phyloP scores from a whole-genome alignment of 1,140 invertebrate species.

The Tenebrio molitor region DNA sequence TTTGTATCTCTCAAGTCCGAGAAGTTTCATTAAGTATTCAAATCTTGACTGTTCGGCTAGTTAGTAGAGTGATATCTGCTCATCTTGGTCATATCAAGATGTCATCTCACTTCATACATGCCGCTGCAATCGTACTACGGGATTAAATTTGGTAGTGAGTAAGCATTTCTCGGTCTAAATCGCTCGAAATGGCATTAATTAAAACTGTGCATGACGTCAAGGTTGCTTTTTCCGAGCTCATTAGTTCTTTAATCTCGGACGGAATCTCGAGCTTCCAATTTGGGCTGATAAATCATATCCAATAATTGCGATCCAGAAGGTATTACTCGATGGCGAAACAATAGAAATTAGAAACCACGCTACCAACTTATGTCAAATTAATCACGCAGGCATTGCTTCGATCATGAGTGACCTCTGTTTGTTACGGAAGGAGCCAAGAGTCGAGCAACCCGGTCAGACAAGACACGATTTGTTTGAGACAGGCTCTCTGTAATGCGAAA shows the following conservation, averaged over 20 bases:
- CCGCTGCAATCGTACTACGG: constrained; percentile 32
- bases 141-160: constrained; percentile 37
- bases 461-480: constrained; percentile 52
- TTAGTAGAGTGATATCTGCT: constrained; percentile 51
- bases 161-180: constrained; percentile 29
- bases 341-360: constrained; percentile 27
- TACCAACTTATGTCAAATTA: constrained; percentile 49
- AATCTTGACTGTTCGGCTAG: constrained; percentile 45
- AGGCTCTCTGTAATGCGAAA: constrained; percentile 52
- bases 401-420: constrained; percentile 52
- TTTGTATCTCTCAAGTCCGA: background rate
- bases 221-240: constrained; percentile 29
- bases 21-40: constrained; percentile 50
- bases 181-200: constrained; percentile 35
- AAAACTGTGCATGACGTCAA: constrained; percentile 26
- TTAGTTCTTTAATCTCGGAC: constrained; percentile 17
- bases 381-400: constrained; percentile 44
- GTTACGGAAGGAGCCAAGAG: constrained; percentile 52
- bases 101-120: constrained; percentile 50
- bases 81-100: constrained; percentile 49
- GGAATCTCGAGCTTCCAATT: constrained; percentile 20
- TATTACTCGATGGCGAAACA: constrained; percentile 19
- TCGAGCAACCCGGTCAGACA: constrained; percentile 51
- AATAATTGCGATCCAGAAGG: constrained; percentile 17
- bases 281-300: constrained; percentile 12